These are phyloP conservation scores for Sinonovacula constricta DNA, from an alignment of 1,140 invertebrate genomes.

Conservation along the genomic window DNA sequence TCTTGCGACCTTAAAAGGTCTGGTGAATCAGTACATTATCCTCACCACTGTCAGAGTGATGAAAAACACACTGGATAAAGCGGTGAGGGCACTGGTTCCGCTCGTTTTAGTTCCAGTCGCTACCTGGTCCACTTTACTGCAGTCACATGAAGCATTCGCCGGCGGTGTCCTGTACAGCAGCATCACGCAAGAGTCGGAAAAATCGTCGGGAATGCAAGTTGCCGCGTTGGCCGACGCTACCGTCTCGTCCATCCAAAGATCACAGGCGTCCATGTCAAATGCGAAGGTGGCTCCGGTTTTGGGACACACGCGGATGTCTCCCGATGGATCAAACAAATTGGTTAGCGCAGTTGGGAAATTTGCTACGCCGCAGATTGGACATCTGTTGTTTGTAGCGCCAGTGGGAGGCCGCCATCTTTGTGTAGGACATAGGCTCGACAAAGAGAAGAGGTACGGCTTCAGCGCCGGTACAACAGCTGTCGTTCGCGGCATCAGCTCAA, in stretches of 20 bases:
- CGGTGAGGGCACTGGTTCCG: too few relatives aligned
- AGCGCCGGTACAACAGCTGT: slow-evolving; percentile 8
- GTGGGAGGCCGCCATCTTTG: slow-evolving; percentile 26
- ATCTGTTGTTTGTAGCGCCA: slow-evolving; percentile 20
- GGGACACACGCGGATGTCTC: not conserved
- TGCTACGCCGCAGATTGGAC: slow-evolving; percentile 25
- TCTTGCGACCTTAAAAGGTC: too few relatives aligned
- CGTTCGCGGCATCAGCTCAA: slow-evolving; percentile 23
- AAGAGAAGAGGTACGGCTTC: slow-evolving; percentile 23
- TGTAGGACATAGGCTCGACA: slow-evolving; percentile 15
- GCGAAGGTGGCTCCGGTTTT: not conserved
- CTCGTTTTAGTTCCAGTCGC: too few relatives aligned
- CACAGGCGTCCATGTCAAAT: slow-evolving; percentile 25
- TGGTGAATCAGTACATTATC: too few relatives aligned
- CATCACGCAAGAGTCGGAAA: not conserved
- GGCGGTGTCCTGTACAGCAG: slow-evolving; percentile 1
- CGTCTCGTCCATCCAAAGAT: slow-evolving; percentile 32
- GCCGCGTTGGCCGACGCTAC: not conserved
- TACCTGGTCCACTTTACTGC: too few relatives aligned
- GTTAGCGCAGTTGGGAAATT: slow-evolving; percentile 1
- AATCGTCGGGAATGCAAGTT: slow-evolving; percentile 27
- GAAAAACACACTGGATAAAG: too few relatives aligned
- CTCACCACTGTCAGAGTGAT: too few relatives aligned
- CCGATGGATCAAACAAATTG: not conserved
- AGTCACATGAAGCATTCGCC: slow-evolving; percentile 9